Base-by-base conservation (phyloP, 2,888 invertebrate genomes). In the Toxonevra muliebris region DNA sequence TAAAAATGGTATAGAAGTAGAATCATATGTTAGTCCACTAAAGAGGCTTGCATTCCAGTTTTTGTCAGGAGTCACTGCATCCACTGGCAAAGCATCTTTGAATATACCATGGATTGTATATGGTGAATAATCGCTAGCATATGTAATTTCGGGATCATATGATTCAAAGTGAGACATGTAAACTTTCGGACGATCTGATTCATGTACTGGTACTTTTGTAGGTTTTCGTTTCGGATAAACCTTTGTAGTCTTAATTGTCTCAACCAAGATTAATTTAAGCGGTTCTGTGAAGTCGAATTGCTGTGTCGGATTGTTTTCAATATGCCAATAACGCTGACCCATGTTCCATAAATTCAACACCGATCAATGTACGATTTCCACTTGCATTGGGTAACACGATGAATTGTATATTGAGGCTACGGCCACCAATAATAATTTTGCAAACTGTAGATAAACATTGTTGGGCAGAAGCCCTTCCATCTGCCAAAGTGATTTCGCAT, bases 281-380 rank as follows among this genome's bases (percentile, higher is more conserved):
- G 61, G 61, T n/a, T 69, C 13, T 30, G 13, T 4, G n/a, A n/a
- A n/a, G n/a, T n/a, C n/a, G n/a, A n/a, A n/a, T n/a, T n/a, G n/a
- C n/a, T n/a, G n/a, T n/a, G n/a, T n/a, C n/a, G 60, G 61, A 15
- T 61, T 17, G 8, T 42, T 30, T 54, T 66, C 66, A 30, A 55
- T 55, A 48, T 54, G 61, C 66, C 65, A 65, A 50, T 58, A 60
- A 9, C 55, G 45, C 19, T 65, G 68, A 12, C 65, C 68, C 65
- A 68, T 61, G 15, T 68, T 71, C 61, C 62, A 71, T 60, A 17
- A 70, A 70, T 45, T 70, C 69, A 1, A 72, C 57, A 5, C 70
- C 71, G 64, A 72, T 62, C 19, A 73, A n/a, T 1, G 70, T 71
- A 0, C 67, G 43, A 42, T 73, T 72, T 13, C 67, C 59, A 9